A percentile compares a stretch with the other conserved stretches of the same genome.
These are phyloP conservation scores for Ridgeia piscesae DNA, from an alignment of 1,140 invertebrate species.

Conservation along the genomic window DNA sequence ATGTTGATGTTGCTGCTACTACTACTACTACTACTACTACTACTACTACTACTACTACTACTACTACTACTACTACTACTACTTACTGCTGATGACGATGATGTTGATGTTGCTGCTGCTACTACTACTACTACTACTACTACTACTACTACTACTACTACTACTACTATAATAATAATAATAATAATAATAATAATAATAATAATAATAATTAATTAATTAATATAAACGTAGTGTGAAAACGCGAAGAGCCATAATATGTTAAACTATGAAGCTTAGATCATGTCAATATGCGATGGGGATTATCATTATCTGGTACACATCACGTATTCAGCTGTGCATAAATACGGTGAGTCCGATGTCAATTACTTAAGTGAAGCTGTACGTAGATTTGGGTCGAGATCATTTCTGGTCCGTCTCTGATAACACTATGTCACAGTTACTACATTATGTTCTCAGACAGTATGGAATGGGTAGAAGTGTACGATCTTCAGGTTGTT, in stretches of 20 bases:
- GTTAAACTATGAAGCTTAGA: neutral
- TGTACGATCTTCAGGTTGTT: too few relatives aligned
- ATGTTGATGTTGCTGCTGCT: too few relatives aligned
- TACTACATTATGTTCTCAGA: neutral
- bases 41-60: too few relatives aligned
- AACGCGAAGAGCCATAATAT: neutral
- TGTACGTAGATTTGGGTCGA: neutral
- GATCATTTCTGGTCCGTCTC: neutral
- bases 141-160: too few relatives aligned
- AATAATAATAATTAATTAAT: too few relatives aligned
- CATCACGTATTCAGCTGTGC: neutral
- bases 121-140: too few relatives aligned
- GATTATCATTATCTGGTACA: neutral
- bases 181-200: too few relatives aligned
- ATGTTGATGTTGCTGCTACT: too few relatives aligned
- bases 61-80: too few relatives aligned
- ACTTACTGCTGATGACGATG: neutral
- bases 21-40: too few relatives aligned
- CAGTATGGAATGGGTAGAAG: neutral
- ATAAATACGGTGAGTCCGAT: neutral
- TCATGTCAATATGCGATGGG: neutral
- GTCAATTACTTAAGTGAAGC: neutral
- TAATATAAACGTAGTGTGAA: too few relatives aligned
- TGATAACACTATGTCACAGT: neutral
- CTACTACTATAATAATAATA: too few relatives aligned